Base-by-base conservation (phyloP, 2,797 vertebrate genomes). In the Poeciliopsis turneri region DNA sequence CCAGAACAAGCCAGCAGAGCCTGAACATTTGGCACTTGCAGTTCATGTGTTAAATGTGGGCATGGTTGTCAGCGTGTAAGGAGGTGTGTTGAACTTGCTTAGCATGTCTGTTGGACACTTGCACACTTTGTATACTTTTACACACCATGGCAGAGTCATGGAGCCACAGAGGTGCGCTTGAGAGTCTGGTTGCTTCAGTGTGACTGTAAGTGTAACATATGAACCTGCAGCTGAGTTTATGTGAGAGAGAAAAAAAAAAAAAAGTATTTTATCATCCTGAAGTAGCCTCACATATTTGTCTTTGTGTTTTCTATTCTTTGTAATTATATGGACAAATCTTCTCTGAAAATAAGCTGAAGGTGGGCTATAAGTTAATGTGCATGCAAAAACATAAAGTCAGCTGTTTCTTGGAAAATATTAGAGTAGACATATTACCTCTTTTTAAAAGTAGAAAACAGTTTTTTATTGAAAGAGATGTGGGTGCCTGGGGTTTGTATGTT, bases 41-140 rank as follows among this genome's bases (percentile, higher is more conserved):
- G 91, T 93, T 92, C 91, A 94, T 91, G 91, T 93, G 93, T 94
- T 93, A 92, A 94, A 95, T 90, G 89, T 89, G 86, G 88, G 89
- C 90, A 93, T 92, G 92, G 89, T 92, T 94, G 94, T 94, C 92
- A 91, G 80, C 82, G 77, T 94, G 92, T 93, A 92, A 79, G 83
- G 87, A 94, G 88, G 92, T 93, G 91, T 94, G 91, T 91, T 92
- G 86, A 90, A 91, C 87, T 93, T 91, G 91, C 87, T 90, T 90
- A 92, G 91, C 92, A 90, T 94, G 92, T 93, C 92, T 92, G 90
- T 90, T 76, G 89, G 92, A 91, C 89, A 89, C 88, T 80, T 91
- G 89, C 82, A 92, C 90, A 92, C 90, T 92, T 94, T 93, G 92
- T 93, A 92, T 92, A 90, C 86, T 90, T 91, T 90, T 87, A 90